These are phyloP conservation scores for Stenotaenia linearis DNA, from an alignment of 2,888 invertebrate species.

Conservation along the genomic window DNA sequence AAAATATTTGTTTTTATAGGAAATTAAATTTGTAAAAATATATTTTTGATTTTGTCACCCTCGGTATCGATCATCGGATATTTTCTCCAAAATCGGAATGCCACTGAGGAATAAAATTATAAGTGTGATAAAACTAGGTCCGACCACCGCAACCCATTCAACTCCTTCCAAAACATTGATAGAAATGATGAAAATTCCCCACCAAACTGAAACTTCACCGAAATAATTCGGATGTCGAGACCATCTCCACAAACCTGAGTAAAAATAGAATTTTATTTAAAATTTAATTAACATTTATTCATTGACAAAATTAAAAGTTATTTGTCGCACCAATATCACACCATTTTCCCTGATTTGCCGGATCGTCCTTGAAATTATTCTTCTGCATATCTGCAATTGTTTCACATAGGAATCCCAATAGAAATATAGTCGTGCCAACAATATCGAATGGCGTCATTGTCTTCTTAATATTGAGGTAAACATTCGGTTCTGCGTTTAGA, in stretches of 20 bases:
- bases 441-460: slow-evolving; percentile 83
- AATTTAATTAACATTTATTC: no score
- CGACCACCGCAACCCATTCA: slow-evolving; percentile 80
- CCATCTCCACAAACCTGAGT: slow-evolving; percentile 70
- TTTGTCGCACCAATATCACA: slow-evolving; percentile 74
- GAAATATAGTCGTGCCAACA: slow-evolving; percentile 74
- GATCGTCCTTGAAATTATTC: slow-evolving; percentile 81
- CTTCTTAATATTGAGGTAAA: slow-evolving; percentile 45
- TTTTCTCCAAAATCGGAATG: slow-evolving; percentile 78
- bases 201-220: slow-evolving; percentile 88
- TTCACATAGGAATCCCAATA: slow-evolving; percentile 78
- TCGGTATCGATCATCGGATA: slow-evolving; percentile 80
- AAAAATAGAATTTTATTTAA: no score
- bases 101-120: slow-evolving; percentile 86
- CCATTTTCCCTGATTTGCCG: slow-evolving; percentile 83
- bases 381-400: slow-evolving; percentile 89
- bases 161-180: slow-evolving; percentile 75
- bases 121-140: slow-evolving; percentile 77
- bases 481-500: slow-evolving; percentile 34
- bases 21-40: neutral
- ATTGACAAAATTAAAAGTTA: neutral
- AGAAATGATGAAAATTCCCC: slow-evolving; percentile 86
- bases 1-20: neutral
- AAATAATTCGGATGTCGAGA: slow-evolving; percentile 93
- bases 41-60: slow-evolving; percentile 51